Evolutionary conservation across 1,140 invertebrate genomes (phyloP).

Genomic region (Riptortus pedestris): DNA sequence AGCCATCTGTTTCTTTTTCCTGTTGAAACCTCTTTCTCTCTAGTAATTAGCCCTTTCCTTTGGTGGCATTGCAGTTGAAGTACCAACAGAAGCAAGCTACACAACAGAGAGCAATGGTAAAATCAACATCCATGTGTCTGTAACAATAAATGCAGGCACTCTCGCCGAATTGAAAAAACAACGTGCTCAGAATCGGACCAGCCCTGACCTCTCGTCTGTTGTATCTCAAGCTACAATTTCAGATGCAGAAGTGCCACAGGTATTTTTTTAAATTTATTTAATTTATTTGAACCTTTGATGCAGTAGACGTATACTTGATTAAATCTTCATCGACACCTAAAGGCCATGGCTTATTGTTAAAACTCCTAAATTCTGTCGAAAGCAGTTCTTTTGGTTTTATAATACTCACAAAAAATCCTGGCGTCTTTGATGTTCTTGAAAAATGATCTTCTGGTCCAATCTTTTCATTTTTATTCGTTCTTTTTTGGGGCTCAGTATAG

Average conservation of each 20-base stretch:
- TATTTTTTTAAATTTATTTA: neutral
- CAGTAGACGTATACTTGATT: neutral
- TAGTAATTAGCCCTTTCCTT: no score
- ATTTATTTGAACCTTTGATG: neutral
- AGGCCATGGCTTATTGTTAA: no score
- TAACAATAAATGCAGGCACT: constrained; percentile 51
- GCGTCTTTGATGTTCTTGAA: no score
- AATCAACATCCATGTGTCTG: constrained; percentile 73
- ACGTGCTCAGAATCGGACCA: constrained; percentile 62
- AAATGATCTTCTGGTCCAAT: no score
- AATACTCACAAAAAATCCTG: no score
- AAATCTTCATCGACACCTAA: no score
- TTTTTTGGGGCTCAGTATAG: no score
- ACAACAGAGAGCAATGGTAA: constrained; percentile 66
- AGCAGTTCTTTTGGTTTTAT: no score
- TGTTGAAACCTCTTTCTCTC: no score
- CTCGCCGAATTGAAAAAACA: constrained; percentile 84
- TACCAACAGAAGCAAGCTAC: constrained; percentile 37
- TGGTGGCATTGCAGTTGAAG: constrained; percentile 31
- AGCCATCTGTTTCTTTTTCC: no score
- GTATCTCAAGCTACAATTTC: constrained; percentile 18
- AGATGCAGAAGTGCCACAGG: constrained; percentile 5
- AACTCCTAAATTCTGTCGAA: no score
- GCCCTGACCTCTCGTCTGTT: constrained; percentile 31
- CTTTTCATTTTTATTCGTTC: no score